Conservation (phyloP, 2,888 invertebrate genomes). For the Spicauda simplicius region DNA sequence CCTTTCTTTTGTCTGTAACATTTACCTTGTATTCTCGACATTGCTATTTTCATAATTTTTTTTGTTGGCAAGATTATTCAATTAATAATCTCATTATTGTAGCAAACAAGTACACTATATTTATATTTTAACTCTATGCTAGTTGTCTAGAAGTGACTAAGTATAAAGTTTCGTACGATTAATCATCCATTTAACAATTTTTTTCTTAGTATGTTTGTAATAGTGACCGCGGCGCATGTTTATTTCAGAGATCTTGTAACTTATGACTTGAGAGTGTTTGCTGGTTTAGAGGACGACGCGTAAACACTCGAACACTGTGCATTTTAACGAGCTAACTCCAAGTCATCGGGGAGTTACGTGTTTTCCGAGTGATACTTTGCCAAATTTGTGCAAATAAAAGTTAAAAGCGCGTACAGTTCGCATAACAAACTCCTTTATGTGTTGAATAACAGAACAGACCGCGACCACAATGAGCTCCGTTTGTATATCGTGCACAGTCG, state of each 20-base stretch:
- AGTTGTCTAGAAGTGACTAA: too few species aligned
- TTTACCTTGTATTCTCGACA: too few species aligned
- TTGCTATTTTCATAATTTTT: too few species aligned
- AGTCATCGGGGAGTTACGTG: conserved; percentile 20
- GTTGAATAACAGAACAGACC: conserved; percentile 15
- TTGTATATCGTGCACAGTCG: conserved; percentile 21
- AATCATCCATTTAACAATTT: conserved; percentile 9
- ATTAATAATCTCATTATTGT: too few species aligned
- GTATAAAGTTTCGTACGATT: background rate
- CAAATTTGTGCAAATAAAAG: conserved; percentile 21
- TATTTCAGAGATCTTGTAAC: conserved; percentile 16
- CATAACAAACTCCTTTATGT: conserved; percentile 25
- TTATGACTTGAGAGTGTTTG: conserved; percentile 18
- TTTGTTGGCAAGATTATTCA: too few species aligned
- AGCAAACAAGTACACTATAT: too few species aligned
- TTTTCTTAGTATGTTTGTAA: conserved; percentile 7
- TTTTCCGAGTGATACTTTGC: conserved; percentile 5
- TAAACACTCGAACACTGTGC: conserved; percentile 11
- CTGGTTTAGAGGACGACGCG: conserved; percentile 17
- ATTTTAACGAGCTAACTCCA: conserved; percentile 25
- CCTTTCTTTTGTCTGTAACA: too few species aligned
- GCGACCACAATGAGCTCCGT: conserved; percentile 16
- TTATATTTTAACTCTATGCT: too few species aligned
- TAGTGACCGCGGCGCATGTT: conserved; percentile 19
- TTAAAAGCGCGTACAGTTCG: conserved; percentile 16